These are phyloP conservation scores for Orchestia grillus DNA, from an alignment of 1,140 invertebrate species.

Conservation along the genomic window DNA sequence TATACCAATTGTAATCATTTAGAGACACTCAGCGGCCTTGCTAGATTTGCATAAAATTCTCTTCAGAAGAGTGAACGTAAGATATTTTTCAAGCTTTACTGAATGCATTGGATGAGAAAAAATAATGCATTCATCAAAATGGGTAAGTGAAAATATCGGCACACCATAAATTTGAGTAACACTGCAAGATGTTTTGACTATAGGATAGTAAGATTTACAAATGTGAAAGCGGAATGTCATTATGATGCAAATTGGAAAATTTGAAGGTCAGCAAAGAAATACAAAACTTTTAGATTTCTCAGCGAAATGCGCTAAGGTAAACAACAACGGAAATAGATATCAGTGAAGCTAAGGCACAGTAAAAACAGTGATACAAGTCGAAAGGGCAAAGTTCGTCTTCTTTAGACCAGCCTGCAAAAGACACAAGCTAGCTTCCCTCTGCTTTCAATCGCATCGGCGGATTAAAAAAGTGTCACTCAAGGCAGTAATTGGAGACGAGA, in stretches of 20 bases:
- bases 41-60: not conserved
- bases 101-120: not conserved
- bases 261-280: no score
- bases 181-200: not conserved
- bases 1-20: not conserved
- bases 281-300: no score
- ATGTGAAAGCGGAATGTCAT: not conserved
- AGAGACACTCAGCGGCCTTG: not conserved
- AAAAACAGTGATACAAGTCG: not conserved
- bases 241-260: not conserved
- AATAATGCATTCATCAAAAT: not conserved
- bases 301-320: not conserved
- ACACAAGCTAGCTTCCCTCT: not conserved
- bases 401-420: not conserved
- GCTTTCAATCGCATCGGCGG: not conserved
- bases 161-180: not conserved
- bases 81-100: not conserved
- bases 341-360: not conserved
- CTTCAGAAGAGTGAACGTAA: not conserved
- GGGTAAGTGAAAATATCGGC: not conserved
- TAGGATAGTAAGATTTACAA: not conserved
- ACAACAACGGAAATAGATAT: not conserved
- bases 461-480: not conserved
- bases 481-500: not conserved
- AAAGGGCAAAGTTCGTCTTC: not conserved